Conservation (phyloP, 2,113 vertebrate genomes). For the Callorhinus ursinus region DNA sequence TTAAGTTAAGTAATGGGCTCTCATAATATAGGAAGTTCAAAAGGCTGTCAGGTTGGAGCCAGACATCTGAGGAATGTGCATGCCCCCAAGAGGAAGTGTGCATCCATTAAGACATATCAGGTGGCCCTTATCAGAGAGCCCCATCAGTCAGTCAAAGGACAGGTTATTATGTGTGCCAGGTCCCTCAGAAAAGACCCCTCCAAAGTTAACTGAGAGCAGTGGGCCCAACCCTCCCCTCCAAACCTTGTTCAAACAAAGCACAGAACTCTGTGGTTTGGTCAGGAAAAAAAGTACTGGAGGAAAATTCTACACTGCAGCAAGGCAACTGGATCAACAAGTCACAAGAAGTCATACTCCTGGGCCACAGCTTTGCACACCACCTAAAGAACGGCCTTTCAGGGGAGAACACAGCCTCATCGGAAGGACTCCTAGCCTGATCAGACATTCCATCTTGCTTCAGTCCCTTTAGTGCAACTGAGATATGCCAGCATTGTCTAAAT, state of each 20-base stretch:
- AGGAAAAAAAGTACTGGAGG: background rate
- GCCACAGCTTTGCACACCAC: background rate
- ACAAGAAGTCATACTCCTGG: background rate
- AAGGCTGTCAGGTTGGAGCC: slow-evolving; percentile 71
- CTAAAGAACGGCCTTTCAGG: fast-evolving
- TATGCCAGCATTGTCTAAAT: background rate
- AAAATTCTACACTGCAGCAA: background rate
- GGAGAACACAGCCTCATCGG: background rate
- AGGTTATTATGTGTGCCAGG: slow-evolving; percentile 62
- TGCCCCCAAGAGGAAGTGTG: background rate
- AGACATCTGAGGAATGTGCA: slow-evolving; percentile 68
- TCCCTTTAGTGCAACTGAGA: background rate
- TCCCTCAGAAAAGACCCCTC: slow-evolving; percentile 31
- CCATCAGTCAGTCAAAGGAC: slow-evolving; percentile 50
- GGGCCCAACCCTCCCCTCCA: background rate
- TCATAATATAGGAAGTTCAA: slow-evolving; percentile 68
- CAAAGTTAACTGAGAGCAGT: background rate
- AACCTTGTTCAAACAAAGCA: slow-evolving; percentile 50
- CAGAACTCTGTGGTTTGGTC: background rate
- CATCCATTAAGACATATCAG: slow-evolving; percentile 66
- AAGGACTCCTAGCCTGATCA: background rate
- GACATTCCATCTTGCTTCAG: background rate
- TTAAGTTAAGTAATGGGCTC: slow-evolving; percentile 60
- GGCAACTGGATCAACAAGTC: background rate
- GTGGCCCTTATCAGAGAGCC: slow-evolving; percentile 69